These are phyloP conservation scores for Anadara kagoshimensis DNA, from an alignment of 1,140 invertebrate genomes.

Conservation along the genomic window DNA sequence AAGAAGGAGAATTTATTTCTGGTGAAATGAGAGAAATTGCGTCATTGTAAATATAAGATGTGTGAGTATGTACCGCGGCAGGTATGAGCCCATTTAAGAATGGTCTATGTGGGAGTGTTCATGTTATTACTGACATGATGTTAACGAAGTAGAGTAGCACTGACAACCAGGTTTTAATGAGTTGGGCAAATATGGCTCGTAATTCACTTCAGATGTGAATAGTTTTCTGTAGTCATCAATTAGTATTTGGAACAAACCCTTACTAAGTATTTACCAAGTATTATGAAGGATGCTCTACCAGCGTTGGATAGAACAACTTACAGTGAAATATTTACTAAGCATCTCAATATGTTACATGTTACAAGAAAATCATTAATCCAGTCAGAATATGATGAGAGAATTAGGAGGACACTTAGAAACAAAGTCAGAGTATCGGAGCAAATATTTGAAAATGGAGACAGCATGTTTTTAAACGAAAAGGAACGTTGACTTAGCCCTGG, in stretches of 20 bases:
- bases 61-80: conserved; percentile 27
- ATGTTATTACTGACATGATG: too few relatives aligned
- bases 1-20: conserved; percentile 45
- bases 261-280: conserved; percentile 11
- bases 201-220: conserved; percentile 47
- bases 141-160: conserved; percentile 11
- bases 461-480: conserved; percentile 37
- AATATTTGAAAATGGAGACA: conserved; percentile 26
- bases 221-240: conserved; percentile 44
- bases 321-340: conserved; percentile 3
- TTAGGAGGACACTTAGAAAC: conserved; percentile 16
- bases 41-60: conserved; percentile 13
- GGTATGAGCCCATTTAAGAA: conserved; percentile 39
- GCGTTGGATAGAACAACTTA: conserved; percentile 7
- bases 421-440: too few relatives aligned
- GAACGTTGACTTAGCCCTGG: conserved; percentile 27
- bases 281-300: conserved; percentile 16
- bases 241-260: conserved; percentile 41
- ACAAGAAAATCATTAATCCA: conserved; percentile 29
- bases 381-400: conserved; percentile 31
- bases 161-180: conserved; percentile 3
- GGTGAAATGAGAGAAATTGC: conserved; percentile 40
- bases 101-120: conserved; percentile 34
- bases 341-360: neutral
- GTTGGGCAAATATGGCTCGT: conserved; percentile 47